Conservation (phyloP, 2,888 invertebrate genomes). For the Macaria notata region DNA sequence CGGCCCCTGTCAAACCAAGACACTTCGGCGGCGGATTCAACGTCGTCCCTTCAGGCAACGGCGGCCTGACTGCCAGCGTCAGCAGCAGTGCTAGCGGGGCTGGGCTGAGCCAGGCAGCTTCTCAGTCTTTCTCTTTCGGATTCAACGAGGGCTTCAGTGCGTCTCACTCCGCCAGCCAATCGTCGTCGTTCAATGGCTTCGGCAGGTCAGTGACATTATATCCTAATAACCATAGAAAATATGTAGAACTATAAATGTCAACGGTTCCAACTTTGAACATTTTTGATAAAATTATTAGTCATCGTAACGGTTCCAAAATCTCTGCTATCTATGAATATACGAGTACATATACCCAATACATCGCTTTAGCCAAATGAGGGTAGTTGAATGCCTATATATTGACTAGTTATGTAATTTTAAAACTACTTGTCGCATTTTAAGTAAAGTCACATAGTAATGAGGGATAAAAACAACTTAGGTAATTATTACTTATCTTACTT, state of each 20-base stretch:
- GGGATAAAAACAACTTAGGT: too few relatives aligned
- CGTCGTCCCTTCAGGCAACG: conserved; percentile 64
- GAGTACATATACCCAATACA: not conserved
- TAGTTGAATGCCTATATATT: too few relatives aligned
- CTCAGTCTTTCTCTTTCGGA: conserved; percentile 76
- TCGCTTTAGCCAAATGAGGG: too few relatives aligned
- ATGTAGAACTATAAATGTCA: too few relatives aligned
- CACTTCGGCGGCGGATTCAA: conserved; percentile 70
- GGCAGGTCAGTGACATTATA: conserved; percentile 62
- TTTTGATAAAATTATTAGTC: too few relatives aligned
- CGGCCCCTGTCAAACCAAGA: conserved; percentile 54
- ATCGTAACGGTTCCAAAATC: too few relatives aligned
- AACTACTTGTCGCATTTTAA: too few relatives aligned
- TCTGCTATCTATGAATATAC: not conserved
- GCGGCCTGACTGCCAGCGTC: conserved; percentile 69
- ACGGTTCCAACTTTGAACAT: too few relatives aligned
- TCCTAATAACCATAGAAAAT: too few relatives aligned
- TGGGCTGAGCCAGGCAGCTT: conserved; percentile 71
- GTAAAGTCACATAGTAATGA: too few relatives aligned
- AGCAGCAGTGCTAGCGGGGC: conserved; percentile 70
- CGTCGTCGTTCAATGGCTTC: conserved; percentile 73
- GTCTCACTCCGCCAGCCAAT: conserved; percentile 75
- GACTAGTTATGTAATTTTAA: too few relatives aligned
- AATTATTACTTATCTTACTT: too few relatives aligned
- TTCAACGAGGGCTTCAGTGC: conserved; percentile 76